Evolutionary conservation across 35 echinoderm and acorn worm genomes (phyloP).

Genomic region (Hemicentrotus pulcherrimus): DNA sequence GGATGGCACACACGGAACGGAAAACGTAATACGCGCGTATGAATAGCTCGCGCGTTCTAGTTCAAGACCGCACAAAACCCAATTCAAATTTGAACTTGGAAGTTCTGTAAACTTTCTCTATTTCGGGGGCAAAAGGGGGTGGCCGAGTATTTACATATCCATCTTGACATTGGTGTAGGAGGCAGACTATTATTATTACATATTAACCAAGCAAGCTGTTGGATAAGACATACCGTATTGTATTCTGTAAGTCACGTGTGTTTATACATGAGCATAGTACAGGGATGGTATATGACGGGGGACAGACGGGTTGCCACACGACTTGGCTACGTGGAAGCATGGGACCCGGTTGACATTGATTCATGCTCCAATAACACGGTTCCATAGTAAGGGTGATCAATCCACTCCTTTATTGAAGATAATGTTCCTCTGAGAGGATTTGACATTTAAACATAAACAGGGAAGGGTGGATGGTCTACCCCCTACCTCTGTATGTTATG

Average conservation of each 20-base stretch:
- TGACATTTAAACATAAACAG: constrained; percentile 25
- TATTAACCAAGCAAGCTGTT: constrained; percentile 31
- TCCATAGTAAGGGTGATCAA: not conserved
- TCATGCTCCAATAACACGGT: constrained; percentile 10
- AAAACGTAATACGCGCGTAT: too few relatives aligned
- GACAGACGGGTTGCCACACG: constrained; percentile 32
- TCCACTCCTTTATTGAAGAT: not conserved
- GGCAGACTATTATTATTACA: constrained; percentile 6
- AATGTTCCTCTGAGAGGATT: not conserved
- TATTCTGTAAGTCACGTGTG: constrained; percentile 34
- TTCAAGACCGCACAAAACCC: not conserved
- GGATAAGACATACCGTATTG: constrained; percentile 22
- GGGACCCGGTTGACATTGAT: not conserved
- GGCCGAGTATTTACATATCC: not conserved
- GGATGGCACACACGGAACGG: not conserved
- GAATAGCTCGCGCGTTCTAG: too few relatives aligned
- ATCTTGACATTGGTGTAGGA: not conserved
- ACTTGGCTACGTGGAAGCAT: not conserved
- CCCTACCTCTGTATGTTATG: not conserved
- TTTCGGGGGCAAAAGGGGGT: not conserved
- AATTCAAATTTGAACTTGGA: not conserved
- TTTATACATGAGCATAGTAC: constrained; percentile 16
- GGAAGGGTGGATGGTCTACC: not conserved
- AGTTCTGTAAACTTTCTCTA: not conserved
- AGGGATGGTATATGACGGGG: not conserved